phyloP scores from a whole-genome alignment of 2,797 vertebrate species.

The Channallabes apus region DNA sequence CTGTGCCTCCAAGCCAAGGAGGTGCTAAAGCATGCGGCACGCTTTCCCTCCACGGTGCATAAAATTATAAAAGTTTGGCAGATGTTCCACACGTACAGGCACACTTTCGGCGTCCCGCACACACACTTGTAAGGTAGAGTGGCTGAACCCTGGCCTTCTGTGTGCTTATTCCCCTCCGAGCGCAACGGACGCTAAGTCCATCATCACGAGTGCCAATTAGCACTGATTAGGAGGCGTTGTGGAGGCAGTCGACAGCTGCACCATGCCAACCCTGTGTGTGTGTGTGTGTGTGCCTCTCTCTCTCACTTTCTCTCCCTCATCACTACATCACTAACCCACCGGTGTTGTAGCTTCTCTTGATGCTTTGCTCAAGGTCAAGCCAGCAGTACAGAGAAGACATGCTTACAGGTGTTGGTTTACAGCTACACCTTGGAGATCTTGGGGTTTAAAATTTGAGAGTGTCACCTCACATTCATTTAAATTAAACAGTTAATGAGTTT shows the following conservation, averaged over 20 bases:
- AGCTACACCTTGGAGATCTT: not conserved
- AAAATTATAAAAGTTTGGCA: slow-evolving; percentile 14
- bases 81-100: slow-evolving; percentile 11
- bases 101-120: slow-evolving; percentile 23
- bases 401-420: not conserved
- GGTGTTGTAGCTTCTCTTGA: slow-evolving; percentile 57
- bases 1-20: not conserved
- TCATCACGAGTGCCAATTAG: slow-evolving; percentile 70
- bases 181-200: slow-evolving; percentile 52
- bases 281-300: not conserved
- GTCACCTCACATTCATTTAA: not conserved
- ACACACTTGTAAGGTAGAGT: slow-evolving; percentile 14
- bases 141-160: slow-evolving; percentile 48
- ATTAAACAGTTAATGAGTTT: not conserved
- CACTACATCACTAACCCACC: not conserved
- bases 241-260: slow-evolving; percentile 57
- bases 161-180: slow-evolving; percentile 46
- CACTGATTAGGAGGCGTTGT: slow-evolving; percentile 65
- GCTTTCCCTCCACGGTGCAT: not conserved
- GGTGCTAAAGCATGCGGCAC: slow-evolving; percentile 17
- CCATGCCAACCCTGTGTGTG: slow-evolving; percentile 48
- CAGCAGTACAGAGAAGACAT: slow-evolving; percentile 59
- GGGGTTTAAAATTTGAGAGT: not conserved
- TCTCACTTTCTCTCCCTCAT: not conserved
- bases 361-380: slow-evolving; percentile 61